These are phyloP conservation scores for Oscheius myriophilus DNA, from an alignment of 2,888 invertebrate species.

Conservation along the genomic window DNA sequence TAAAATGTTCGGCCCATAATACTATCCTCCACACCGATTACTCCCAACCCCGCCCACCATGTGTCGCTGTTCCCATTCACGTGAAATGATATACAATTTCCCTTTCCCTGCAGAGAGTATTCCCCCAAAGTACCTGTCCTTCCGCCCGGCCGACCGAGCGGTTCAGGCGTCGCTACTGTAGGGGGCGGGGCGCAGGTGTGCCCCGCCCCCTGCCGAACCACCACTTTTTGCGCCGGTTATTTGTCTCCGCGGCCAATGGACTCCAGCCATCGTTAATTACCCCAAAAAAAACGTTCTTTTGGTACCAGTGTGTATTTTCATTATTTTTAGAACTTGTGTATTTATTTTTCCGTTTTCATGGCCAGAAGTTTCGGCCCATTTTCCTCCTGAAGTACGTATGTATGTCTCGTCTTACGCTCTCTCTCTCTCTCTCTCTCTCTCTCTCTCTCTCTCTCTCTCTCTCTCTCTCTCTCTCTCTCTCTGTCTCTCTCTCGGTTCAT, in stretches of 20 bases:
- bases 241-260: not conserved
- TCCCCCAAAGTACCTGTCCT: constrained; percentile 10
- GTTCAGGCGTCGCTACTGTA: constrained; percentile 10
- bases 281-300: not conserved
- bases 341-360: not conserved
- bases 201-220: constrained; percentile 15
- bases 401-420: no score
- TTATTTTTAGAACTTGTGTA: not conserved
- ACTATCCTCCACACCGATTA: no score
- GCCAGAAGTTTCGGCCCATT: no score
- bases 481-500: no score
- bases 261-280: not conserved
- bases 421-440: no score
- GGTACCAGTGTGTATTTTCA: not conserved
- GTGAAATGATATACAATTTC: no score
- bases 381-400: no score
- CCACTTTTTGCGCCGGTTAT: constrained; percentile 7
- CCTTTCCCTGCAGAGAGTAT: not conserved
- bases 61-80: no score
- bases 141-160: constrained; percentile 7
- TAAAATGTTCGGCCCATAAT: no score
- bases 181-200: constrained; percentile 8
- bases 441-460: no score
- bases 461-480: no score
- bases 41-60: no score